Evolutionary conservation across 1,140 invertebrate species (phyloP).

Genomic region (Heliothis virescens): DNA sequence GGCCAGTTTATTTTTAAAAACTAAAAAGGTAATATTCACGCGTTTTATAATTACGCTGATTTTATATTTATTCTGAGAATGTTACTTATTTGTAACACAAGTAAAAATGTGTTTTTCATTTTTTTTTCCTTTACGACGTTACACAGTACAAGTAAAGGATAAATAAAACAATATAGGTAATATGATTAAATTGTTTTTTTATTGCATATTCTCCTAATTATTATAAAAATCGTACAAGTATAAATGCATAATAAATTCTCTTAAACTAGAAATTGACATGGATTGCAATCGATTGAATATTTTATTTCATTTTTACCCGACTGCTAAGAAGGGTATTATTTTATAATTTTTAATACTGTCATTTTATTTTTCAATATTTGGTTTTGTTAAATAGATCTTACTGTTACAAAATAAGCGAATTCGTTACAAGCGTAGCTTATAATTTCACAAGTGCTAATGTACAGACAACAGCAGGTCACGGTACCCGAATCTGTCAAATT

Average conservation of each 20-base stretch:
- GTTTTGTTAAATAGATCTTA: no score
- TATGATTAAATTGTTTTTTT: not conserved
- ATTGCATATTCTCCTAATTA: not conserved
- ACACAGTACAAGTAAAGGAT: not conserved
- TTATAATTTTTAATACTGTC: not conserved
- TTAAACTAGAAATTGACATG: slow-evolving; percentile 24
- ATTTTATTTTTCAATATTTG: not conserved
- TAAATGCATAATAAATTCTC: slow-evolving; percentile 22
- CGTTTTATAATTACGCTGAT: no score
- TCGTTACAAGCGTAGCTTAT: no score
- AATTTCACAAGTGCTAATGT: not conserved
- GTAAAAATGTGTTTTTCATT: no score
- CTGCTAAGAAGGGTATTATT: no score
- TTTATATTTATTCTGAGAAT: no score
- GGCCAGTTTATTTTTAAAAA: not conserved
- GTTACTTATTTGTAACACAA: no score
- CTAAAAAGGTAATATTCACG: no score
- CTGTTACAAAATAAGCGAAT: no score
- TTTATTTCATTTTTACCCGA: not conserved
- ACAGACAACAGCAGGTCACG: no score
- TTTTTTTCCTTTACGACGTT: no score
- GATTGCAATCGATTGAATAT: not conserved
- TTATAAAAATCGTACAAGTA: slow-evolving; percentile 9
- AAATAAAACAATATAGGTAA: slow-evolving; percentile 14
- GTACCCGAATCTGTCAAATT: no score